These are phyloP conservation scores for Balanococcus diminutus DNA, from an alignment of 2,888 invertebrate species.

Conservation along the genomic window DNA sequence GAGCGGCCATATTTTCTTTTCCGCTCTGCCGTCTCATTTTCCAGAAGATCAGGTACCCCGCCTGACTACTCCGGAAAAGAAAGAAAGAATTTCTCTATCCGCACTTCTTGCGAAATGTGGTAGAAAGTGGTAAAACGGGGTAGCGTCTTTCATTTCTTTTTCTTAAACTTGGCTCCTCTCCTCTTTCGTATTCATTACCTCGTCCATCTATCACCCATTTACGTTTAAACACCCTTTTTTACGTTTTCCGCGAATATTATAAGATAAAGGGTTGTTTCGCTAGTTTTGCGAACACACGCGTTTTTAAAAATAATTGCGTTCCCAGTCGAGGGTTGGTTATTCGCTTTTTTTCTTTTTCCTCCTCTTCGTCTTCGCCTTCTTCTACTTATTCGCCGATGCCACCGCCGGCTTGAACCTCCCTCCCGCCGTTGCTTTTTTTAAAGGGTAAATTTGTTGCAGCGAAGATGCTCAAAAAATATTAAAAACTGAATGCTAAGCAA, in stretches of 20 bases:
- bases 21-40: constrained; percentile 56
- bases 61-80: constrained; percentile 43
- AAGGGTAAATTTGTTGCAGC: constrained; percentile 10
- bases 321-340: constrained; percentile 51
- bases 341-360: constrained; percentile 53
- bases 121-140: constrained; percentile 52
- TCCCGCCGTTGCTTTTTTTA: background rate
- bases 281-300: constrained; percentile 54
- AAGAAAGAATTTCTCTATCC: constrained; percentile 49
- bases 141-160: constrained; percentile 54
- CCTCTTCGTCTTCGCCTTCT: background rate
- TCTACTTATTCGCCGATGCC: background rate
- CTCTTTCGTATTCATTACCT: constrained; percentile 50
- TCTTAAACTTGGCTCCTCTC: constrained; percentile 49
- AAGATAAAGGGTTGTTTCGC: constrained; percentile 54
- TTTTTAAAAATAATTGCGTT: constrained; percentile 39
- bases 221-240: constrained; percentile 53
- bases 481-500: constrained; percentile 46
- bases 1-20: constrained; percentile 59
- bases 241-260: constrained; percentile 50
- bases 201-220: constrained; percentile 54
- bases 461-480: constrained; percentile 20
- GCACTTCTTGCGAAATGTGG: constrained; percentile 45
- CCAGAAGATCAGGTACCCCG: constrained; percentile 55
- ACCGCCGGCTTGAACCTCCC: background rate